phyloP scores from a whole-genome alignment of 1,140 invertebrate genomes.

The Phthorimaea operculella region DNA sequence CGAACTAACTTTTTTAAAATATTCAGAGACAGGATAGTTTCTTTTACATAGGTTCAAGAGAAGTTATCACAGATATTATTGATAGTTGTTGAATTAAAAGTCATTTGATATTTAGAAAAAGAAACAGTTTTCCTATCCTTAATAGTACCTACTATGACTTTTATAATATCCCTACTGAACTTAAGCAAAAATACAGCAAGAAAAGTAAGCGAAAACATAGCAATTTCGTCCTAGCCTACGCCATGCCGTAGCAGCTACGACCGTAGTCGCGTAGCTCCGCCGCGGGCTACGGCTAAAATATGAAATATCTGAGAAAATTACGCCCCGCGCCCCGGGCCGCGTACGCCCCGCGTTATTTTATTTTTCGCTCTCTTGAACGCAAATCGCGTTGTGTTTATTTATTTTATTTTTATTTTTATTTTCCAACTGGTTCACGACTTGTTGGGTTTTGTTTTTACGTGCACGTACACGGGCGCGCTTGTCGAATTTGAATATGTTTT shows the following conservation, averaged over 20 bases:
- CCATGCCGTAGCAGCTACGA: constrained; percentile 42
- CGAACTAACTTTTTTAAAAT: no score
- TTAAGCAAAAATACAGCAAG: no score
- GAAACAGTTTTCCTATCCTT: no score
- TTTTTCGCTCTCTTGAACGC: constrained; percentile 62
- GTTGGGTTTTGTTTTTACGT: constrained; percentile 39
- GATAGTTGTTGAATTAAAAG: no score
- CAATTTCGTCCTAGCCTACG: constrained; percentile 14
- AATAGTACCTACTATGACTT: no score
- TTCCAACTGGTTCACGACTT: constrained; percentile 40
- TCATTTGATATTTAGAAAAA: no score
- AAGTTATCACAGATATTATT: no score
- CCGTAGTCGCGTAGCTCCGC: constrained; percentile 47
- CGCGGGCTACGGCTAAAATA: constrained; percentile 58
- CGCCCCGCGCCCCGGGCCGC: constrained; percentile 44
- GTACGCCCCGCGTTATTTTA: constrained; percentile 62
- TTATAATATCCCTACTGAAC: no score
- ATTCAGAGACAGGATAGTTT: no score
- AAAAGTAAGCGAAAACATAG: constrained; percentile 2
- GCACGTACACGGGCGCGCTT: neutral
- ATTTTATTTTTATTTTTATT: constrained; percentile 54
- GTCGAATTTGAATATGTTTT: neutral
- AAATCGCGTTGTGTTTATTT: constrained; percentile 56
- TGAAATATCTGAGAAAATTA: constrained; percentile 64
- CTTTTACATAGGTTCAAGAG: no score